Evolutionary conservation across 1,140 invertebrate species (phyloP).

Genomic region (Potamilus streckersoni): DNA sequence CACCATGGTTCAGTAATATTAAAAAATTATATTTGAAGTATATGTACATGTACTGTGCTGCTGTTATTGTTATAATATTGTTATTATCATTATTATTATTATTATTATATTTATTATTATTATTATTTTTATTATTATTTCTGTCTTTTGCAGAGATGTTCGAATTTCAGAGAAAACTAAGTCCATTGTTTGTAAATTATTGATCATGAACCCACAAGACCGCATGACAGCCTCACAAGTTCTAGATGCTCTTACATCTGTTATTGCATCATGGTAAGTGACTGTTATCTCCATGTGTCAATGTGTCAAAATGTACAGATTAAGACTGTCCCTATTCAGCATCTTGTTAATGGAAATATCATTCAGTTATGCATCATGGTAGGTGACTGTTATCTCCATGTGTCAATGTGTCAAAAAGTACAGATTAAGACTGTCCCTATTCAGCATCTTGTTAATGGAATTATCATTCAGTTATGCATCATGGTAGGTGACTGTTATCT

Average conservation of each 20-base stretch:
- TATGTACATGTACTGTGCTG: not conserved
- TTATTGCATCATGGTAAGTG: conserved; percentile 70
- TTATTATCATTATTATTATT: not conserved
- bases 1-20: no score
- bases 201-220: conserved; percentile 73
- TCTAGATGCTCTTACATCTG: conserved; percentile 69
- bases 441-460: no score
- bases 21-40: not conserved
- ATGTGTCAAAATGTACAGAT: no score
- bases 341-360: no score
- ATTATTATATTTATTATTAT: no score
- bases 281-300: not conserved
- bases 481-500: no score
- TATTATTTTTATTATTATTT: not conserved
- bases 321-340: no score
- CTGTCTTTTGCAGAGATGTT: conserved; percentile 69
- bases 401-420: no score
- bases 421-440: no score
- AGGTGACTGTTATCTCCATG: no score
- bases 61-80: not conserved
- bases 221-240: conserved; percentile 75
- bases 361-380: no score
- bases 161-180: conserved; percentile 73
- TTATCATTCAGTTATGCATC: no score
- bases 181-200: conserved; percentile 72